Evolutionary conservation across 2,113 vertebrate genomes (phyloP), one percentile per base, ranked within the genome.

Genomic region (Sturnus vulgaris): DNA sequence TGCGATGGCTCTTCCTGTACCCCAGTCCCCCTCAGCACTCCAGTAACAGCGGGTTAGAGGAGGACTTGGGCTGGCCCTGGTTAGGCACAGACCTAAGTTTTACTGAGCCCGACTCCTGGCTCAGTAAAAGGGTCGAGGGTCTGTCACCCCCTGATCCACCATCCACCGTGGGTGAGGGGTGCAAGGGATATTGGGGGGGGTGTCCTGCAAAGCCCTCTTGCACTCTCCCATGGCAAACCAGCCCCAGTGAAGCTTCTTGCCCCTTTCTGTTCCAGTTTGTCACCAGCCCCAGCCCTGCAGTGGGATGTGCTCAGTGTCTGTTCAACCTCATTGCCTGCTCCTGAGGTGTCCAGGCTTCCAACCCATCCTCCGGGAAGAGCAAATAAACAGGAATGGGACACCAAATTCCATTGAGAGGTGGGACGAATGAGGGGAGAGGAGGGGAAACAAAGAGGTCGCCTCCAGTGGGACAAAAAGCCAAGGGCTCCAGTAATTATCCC

Each of bases 121-220:
- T 88, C 24, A 60, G 61, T 15, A 18, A 68, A 49, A 30, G 28
- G 44, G 55, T 15, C 0, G 6, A 35, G 57, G n/a, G 27, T 66
- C 52, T 57, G 47, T 28, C 42, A 52, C 22, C 30, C 24, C 30
- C 25, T 4, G 3, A 42, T 15, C 31, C 50, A 52, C 27, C 27
- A 53, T 53, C 52, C 31, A 39, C 64, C 19, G 15, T 23, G 12
- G n/a, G 9, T 28, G n/a, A 46, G 16, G 33, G 19, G 19, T 31
- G 27, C 53, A 52, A 30, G n/a, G 44, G 12, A 27, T 3, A 2
- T 7, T 25, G 11, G 21, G 12, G 5, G 3, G 11, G 23, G 2
- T 40, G 39, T 6, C 30, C 39, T 40, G 22, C 40, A 65, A 69
- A 40, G 19, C 18, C 23, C 8, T 30, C 35, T 73, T 12, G 5